These are phyloP conservation scores for Cydia pomonella DNA, from an alignment of 1,140 invertebrate species.

Conservation along the genomic window DNA sequence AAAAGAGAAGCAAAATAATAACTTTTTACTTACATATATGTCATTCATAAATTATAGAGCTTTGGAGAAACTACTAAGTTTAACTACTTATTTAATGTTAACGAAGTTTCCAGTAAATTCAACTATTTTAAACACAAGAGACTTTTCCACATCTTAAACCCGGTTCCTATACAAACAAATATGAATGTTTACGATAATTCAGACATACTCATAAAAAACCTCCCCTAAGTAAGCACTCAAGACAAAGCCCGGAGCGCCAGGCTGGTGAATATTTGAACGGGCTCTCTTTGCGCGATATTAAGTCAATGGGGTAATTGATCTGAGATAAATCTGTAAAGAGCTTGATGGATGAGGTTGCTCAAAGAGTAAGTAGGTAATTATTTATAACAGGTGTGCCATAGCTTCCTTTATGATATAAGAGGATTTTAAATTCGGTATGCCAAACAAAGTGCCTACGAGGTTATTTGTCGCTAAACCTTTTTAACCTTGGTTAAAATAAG, in stretches of 20 bases:
- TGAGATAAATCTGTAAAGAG: constrained; percentile 49
- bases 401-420: background rate
- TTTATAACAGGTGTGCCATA: background rate
- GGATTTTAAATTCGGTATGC: constrained; percentile 16
- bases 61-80: no score
- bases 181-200: constrained; percentile 33
- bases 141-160: background rate
- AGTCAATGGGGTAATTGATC: constrained; percentile 41
- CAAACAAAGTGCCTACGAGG: no score
- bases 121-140: background rate
- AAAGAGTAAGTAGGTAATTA: constrained; percentile 17
- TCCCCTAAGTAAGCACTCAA: constrained; percentile 34
- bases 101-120: background rate
- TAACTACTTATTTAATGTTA: background rate
- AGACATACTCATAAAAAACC: constrained; percentile 35
- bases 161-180: background rate
- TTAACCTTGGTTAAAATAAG: background rate
- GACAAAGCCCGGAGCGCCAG: constrained; percentile 34
- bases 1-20: no score
- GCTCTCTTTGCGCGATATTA: constrained; percentile 42
- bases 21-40: no score
- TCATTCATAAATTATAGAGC: no score
- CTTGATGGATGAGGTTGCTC: constrained; percentile 27
- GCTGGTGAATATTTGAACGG: constrained; percentile 44
- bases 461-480: background rate